Conservation (phyloP, 2,888 invertebrate species). For the Rhagium mordax region DNA sequence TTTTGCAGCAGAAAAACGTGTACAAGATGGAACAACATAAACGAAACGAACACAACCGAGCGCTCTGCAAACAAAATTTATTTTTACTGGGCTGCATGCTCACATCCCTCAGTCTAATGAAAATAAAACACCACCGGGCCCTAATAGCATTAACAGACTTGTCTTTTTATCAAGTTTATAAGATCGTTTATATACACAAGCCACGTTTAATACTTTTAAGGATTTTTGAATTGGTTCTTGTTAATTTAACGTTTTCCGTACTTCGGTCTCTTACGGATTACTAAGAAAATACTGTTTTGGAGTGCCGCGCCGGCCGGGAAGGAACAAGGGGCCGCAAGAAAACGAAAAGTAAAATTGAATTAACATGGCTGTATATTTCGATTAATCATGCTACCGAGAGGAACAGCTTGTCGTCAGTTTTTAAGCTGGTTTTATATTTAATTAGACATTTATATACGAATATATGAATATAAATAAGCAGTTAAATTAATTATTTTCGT, state of each 20-base stretch:
- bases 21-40: neutral
- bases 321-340: neutral
- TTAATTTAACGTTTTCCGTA: constrained; percentile 2
- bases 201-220: neutral
- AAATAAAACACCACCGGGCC: constrained; percentile 31
- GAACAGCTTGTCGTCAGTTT: neutral
- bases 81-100: constrained; percentile 16
- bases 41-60: neutral
- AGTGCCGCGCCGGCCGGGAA: neutral
- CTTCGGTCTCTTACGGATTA: neutral
- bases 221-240: constrained; percentile 14
- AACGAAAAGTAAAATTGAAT: neutral
- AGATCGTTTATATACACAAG: constrained; percentile 14
- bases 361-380: neutral
- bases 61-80: constrained; percentile 17
- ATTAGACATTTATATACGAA: neutral
- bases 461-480: neutral
- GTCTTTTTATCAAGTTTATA: constrained; percentile 31
- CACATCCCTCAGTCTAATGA: constrained; percentile 31
- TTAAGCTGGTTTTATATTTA: neutral
- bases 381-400: neutral
- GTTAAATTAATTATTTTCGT: neutral
- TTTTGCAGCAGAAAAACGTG: neutral
- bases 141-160: constrained; percentile 33
- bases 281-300: neutral